phyloP scores from a whole-genome alignment of 2,113 vertebrate species.

The Caracal caracal region DNA sequence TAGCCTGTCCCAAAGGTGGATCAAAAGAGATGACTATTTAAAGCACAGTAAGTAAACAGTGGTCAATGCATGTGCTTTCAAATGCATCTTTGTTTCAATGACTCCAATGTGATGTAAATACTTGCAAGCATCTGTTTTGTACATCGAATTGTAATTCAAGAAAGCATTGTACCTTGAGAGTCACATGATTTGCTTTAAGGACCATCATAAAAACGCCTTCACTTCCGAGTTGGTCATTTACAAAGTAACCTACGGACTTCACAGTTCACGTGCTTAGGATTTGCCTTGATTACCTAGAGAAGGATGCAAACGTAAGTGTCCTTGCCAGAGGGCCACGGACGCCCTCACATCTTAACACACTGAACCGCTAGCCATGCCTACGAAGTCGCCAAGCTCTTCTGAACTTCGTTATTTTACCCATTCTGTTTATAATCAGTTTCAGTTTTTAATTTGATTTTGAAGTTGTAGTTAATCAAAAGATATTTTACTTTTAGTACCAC shows the following conservation, averaged over 20 bases:
- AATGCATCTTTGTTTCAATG: background rate
- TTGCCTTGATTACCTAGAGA: background rate
- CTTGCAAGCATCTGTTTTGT: background rate
- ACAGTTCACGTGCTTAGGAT: background rate
- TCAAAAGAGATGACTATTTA: background rate
- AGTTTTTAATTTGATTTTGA: conserved; percentile 78
- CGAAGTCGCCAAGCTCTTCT: conserved; percentile 29
- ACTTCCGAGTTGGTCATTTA: background rate
- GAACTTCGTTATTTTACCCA: conserved; percentile 39
- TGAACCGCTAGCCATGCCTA: background rate
- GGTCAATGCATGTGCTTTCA: background rate
- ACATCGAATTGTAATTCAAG: background rate
- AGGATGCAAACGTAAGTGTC: background rate
- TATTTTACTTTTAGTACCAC: conserved; percentile 81
- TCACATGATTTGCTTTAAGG: background rate
- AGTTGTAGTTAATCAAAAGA: conserved; percentile 76
- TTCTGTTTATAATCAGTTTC: conserved; percentile 75
- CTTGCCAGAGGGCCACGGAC: too few relatives aligned
- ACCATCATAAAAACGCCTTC: background rate
- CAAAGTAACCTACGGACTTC: background rate
- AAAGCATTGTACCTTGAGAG: background rate
- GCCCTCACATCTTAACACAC: background rate
- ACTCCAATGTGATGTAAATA: background rate
- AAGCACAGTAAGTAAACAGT: background rate
- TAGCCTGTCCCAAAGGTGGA: background rate